Evolutionary conservation across 2,888 invertebrate species (phyloP), one percentile per base, ranked within the genome.

Genomic region (Dendrolimus pini): DNA sequence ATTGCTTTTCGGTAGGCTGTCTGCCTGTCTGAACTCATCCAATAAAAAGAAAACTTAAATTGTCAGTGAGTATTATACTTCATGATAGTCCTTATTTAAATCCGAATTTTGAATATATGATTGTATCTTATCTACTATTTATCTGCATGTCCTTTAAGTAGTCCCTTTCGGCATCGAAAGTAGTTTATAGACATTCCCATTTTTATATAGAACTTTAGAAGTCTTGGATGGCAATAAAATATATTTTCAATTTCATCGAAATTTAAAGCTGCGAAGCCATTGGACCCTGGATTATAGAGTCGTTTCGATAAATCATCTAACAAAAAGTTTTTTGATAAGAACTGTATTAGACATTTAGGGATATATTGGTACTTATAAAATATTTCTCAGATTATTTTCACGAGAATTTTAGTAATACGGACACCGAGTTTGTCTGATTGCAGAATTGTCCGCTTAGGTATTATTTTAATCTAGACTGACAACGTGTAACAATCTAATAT

Each of bases 231-330:
- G 58, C 59, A 61, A 59, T 59, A 62, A 68, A 66, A 65, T 67
- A 70, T 68, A 69, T 74, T 68, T 69, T 65, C 69, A 70, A 71
- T 70, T 72, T 67, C 67, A 70, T 67, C 63, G 68, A 72, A 74
- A 72, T 71, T 77, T 77, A 66, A 68, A 68, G 68, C 67, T 63
- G 62, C 61, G 60, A 65, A 62, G 70, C 66, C 30, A 70, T 70
- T 66, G 65, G 68, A 58, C 62, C 65, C 61, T 59, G 66, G 68
- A 69, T 73, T 67, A 69, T 66, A 65, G 65, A 71, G 61, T 62
- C 65, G 60, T 72, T 65, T 52, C 67, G 66, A 74, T 75, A 75
- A 72, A 71, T 74, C 73, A 75, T 69, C 61, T 56, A 67, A 69
- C 65, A 72, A 75, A 69, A 47, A 30, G 30, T 47, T 47, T 47